These are phyloP conservation scores for Porites australiensis DNA, from an alignment of 64 coral and sea anemone species.

Conservation along the genomic window DNA sequence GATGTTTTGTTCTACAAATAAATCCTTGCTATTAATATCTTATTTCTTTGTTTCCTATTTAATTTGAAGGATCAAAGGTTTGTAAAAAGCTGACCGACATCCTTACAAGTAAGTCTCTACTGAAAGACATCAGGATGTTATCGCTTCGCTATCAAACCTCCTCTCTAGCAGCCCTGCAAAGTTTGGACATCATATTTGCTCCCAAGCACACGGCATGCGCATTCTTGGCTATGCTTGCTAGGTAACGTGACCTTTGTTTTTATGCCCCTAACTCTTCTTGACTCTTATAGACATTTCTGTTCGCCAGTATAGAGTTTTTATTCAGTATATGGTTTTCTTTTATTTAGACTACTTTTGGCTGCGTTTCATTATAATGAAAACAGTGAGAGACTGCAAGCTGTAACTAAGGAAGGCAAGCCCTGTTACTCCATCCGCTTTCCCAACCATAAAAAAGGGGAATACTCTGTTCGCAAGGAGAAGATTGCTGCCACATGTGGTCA, in stretches of 20 bases:
- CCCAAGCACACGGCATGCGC: slow-evolving; percentile 23
- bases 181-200: background rate
- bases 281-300: too few species aligned
- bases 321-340: too few species aligned
- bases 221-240: slow-evolving; percentile 8
- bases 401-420: slow-evolving; percentile 10
- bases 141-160: slow-evolving; percentile 54
- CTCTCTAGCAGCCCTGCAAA: slow-evolving; percentile 21
- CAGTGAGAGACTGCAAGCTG: slow-evolving; percentile 11
- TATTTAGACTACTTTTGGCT: slow-evolving; percentile 11
- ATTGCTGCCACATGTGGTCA: background rate
- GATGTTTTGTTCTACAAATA: background rate
- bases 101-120: slow-evolving; percentile 5
- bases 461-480: slow-evolving; percentile 12
- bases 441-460: slow-evolving; percentile 40
- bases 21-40: background rate
- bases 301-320: too few species aligned
- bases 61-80: slow-evolving; percentile 3
- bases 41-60: background rate
- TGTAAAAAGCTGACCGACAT: slow-evolving; percentile 62
- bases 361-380: slow-evolving; percentile 52
- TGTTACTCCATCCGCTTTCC: slow-evolving; percentile 15
- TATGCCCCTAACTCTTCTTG: background rate
- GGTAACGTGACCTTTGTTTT: background rate
- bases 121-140: slow-evolving; percentile 70